Evolutionary conservation across 1,140 invertebrate species (phyloP).

Genomic region (Cyrtorhinus lividipennis): DNA sequence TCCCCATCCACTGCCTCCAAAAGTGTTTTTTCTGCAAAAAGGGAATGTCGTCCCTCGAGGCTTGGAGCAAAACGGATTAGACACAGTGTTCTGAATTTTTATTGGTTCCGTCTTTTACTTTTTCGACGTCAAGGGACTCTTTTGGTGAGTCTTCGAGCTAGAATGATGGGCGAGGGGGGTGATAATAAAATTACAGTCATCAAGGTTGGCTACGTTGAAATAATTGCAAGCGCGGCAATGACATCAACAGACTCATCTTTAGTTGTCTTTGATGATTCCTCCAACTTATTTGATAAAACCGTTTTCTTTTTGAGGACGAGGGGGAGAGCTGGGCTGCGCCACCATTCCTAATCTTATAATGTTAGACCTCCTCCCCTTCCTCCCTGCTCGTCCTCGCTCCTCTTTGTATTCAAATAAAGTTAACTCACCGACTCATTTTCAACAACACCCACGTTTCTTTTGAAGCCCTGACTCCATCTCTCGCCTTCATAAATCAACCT

Average conservation of each 20-base stretch:
- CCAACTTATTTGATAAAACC: neutral
- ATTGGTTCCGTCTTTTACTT: slow-evolving; percentile 11
- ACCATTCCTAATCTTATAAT: slow-evolving; percentile 3
- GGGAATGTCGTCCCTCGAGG: slow-evolving; percentile 2
- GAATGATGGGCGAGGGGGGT: neutral
- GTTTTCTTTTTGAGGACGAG: neutral
- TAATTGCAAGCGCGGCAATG: slow-evolving; percentile 9
- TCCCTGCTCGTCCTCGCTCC: neutral
- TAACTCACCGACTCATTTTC: neutral
- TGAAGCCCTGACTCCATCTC: neutral
- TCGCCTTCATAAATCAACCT: slow-evolving; percentile 1
- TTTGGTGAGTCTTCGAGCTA: neutral
- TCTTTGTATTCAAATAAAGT: slow-evolving; percentile 10
- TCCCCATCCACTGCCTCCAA: neutral
- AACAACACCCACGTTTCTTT: slow-evolving; percentile 4
- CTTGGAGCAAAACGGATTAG: slow-evolving; percentile 13
- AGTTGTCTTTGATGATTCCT: slow-evolving; percentile 8
- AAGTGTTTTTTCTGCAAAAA: slow-evolving; percentile 6
- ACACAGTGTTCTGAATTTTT: slow-evolving; percentile 14
- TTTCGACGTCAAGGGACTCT: slow-evolving; percentile 5
- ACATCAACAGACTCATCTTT: slow-evolving; percentile 10
- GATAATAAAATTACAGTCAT: slow-evolving; percentile 14
- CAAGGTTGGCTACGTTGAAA: neutral
- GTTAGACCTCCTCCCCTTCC: neutral
- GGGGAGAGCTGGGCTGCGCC: neutral